A percentile compares a stretch with the other conserved stretches of the same genome.
phyloP scores from a whole-genome alignment of 2,113 vertebrate genomes.

The Hippopotamus amphibius region DNA sequence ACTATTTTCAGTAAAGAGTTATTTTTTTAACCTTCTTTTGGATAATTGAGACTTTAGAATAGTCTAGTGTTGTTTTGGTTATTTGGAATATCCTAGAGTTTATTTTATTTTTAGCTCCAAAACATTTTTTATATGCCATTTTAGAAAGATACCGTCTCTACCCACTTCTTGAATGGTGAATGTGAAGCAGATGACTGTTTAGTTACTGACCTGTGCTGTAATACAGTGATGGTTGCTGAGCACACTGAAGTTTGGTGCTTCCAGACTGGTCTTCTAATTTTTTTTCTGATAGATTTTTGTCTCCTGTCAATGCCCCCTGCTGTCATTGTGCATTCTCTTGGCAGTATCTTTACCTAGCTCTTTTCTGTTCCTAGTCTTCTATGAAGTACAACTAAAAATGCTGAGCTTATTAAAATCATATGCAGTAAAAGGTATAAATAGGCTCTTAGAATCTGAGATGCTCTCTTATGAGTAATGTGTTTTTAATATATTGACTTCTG shows the following conservation, averaged over 20 bases:
- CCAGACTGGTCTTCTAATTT: neutral
- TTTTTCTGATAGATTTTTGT: neutral
- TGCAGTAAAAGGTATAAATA: neutral
- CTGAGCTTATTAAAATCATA: slow-evolving; percentile 3
- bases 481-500: slow-evolving; percentile 38
- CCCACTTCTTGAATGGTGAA: neutral
- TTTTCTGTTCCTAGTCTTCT: slow-evolving; percentile 50
- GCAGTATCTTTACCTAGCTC: neutral
- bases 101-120: slow-evolving; percentile 7
- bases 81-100: slow-evolving; percentile 10
- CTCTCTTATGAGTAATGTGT: neutral
- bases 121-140: slow-evolving; percentile 26
- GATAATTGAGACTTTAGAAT: slow-evolving; percentile 33
- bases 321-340: neutral
- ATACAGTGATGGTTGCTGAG: neutral
- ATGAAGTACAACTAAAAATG: slow-evolving; percentile 41
- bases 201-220: neutral
- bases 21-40: neutral
- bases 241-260: neutral
- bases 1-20: slow-evolving; percentile 10
- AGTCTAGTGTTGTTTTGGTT: slow-evolving; percentile 16
- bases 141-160: neutral
- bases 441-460: slow-evolving; percentile 12
- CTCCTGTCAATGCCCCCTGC: neutral
- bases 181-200: neutral